A percentile compares a stretch with the other conserved stretches of the same genome.
Conservation (phyloP, 1,140 invertebrate genomes). For the Agrilus planipennis region DNA sequence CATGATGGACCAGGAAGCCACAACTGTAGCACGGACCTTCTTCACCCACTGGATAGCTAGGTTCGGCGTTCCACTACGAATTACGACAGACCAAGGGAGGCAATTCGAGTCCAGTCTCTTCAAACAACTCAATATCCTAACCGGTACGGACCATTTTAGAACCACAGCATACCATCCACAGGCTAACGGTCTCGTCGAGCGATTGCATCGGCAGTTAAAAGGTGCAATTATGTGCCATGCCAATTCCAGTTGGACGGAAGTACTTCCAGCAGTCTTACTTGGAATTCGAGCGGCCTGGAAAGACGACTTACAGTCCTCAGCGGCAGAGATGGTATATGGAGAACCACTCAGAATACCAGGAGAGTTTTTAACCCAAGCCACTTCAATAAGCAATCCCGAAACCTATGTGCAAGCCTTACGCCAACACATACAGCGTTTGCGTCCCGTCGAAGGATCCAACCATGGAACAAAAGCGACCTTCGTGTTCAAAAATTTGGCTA, state of each 20-base stretch:
- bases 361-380: too few species aligned
- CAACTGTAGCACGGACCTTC: constrained; percentile 16
- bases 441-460: too few species aligned
- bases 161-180: constrained; percentile 24
- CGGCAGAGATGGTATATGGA: constrained; percentile 26
- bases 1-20: constrained; percentile 22
- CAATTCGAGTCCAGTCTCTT: constrained; percentile 21
- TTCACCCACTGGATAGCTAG: constrained; percentile 21
- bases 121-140: constrained; percentile 2
- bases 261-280: constrained; percentile 18
- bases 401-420: too few species aligned
- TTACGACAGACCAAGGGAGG: constrained; percentile 20
- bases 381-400: too few species aligned
- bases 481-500: too few species aligned
- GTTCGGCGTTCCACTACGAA: constrained; percentile 20
- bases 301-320: constrained; percentile 21
- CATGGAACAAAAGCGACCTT: too few species aligned
- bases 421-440: too few species aligned
- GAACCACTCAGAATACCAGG: constrained; percentile 22
- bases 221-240: constrained; percentile 14
- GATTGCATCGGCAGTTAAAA: constrained; percentile 26
- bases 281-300: constrained; percentile 14
- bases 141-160: constrained; percentile 4
- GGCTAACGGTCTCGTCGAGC: constrained; percentile 26
- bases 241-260: constrained; percentile 7